These are phyloP conservation scores for Platyrinchus mystaceus DNA, from an alignment of 2,797 vertebrate genomes.

Conservation along the genomic window DNA sequence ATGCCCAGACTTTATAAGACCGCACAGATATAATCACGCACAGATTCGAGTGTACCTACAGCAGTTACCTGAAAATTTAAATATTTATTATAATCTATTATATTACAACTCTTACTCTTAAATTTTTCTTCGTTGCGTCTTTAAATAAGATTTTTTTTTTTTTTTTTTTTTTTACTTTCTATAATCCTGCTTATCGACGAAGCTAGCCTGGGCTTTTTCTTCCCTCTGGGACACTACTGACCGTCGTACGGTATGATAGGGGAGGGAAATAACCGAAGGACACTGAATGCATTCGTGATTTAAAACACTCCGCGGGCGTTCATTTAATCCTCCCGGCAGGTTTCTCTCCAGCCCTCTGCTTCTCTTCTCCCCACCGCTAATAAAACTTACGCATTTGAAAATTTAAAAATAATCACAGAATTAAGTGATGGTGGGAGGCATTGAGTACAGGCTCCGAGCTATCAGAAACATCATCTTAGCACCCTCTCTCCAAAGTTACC, in stretches of 20 bases:
- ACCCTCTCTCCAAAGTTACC: slow-evolving; percentile 67
- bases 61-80: not conserved
- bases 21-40: not conserved
- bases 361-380: not conserved
- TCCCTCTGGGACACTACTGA: slow-evolving; percentile 24
- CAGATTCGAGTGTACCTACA: not conserved
- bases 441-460: not conserved
- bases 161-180: slow-evolving; percentile 40
- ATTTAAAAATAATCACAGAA: not conserved
- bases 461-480: not conserved
- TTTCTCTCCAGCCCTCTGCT: not conserved
- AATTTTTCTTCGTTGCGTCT: not conserved
- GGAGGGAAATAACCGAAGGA: slow-evolving; percentile 5
- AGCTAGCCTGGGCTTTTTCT: slow-evolving; percentile 45
- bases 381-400: not conserved
- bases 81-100: not conserved
- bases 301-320: not conserved
- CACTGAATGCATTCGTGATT: slow-evolving; percentile 50
- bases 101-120: not conserved
- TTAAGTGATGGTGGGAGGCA: not conserved
- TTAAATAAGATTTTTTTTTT: slow-evolving; percentile 8
- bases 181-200: slow-evolving; percentile 24
- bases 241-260: not conserved
- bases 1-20: slow-evolving; percentile 21
- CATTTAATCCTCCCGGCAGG: not conserved